Base-by-base conservation (phyloP, 2,888 invertebrate species). In the Nipponacmea schrenckii region DNA sequence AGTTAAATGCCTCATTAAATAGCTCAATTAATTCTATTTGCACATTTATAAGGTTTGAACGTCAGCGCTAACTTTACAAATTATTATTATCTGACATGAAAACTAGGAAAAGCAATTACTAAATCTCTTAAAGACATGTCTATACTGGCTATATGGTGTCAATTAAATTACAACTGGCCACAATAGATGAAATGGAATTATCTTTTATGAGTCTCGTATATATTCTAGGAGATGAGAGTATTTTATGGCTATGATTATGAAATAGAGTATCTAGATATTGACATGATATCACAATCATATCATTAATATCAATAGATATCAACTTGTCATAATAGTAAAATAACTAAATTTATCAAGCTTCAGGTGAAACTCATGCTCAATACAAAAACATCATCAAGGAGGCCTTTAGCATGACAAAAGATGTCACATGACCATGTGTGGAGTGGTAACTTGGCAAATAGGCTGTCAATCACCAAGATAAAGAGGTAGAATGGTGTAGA, bases 41-140 rank as follows among this genome's bases (percentile, higher is more conserved):
- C 24, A 56, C 56, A 56, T 24, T 56, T 56, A 56, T 20, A 14
- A 14, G 20, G 24, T 56, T 24, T 24, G 56, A 56, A 20, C 56
- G 24, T 24, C 56, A 10, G 14, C 56, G 20, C 24, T 56, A 56
- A 56, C 20, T 56, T 56, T 56, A 24, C 24, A 24, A 56, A 56
- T 24, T 24, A 24, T 24, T 56, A 56, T 24, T 56, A 24, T 56
- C 56, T 56, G 56, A 56, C 56, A 56, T 24, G 39, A 39, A 56
- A 56, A 56, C 56, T 56, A 56, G 56, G 24, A 56, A 56, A 56
- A 24, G 20, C 56, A 56, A 56, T 56, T 56, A 56, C 56, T 24
- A 56, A 56, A 56, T 56, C 56, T 56, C 56, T 56, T 56, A 56
- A 56, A 56, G 56, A 56, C 56, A 56, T 24, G 56, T 14, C 56